Base-by-base conservation (phyloP, 2,888 invertebrate genomes). In the Euzetes globulus region DNA sequence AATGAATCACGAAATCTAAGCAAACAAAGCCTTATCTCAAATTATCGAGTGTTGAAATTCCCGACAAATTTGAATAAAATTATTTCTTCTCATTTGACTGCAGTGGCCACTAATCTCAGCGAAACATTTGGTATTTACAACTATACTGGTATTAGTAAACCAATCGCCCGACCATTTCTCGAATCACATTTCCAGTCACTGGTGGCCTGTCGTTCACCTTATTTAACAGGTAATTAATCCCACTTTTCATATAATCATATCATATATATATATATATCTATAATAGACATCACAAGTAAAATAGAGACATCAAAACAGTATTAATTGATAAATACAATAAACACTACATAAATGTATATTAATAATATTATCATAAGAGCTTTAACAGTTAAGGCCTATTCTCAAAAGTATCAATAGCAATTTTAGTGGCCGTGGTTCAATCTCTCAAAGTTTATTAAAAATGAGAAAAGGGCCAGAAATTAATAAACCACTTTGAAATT, bases 151-250 rank as follows among this genome's bases (percentile, higher is more conserved):
- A 76, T 78, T 22, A 75, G 76, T 9, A 78, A 78, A 65, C 78
- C 78, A 72, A 76, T 78, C 70, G 77, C 80, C 72, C 85, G 82
- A 82, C 85, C 82, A 25, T 80, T 86, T 85, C 83, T 83, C 80
- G 83, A 91, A 79, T 90, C 90, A 80, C 92, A 79, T 83, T 88
- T 94, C 81, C 91, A 91, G 82, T 88, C 90, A 15, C 84, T 90
- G 77, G 85, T 92, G 81, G 90, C 91, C 52, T 92, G 92, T 82
- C 89, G 93, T 81, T 90, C 91, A 83, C 92, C 92, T 55, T 94
- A 93, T 82, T 87, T 93, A 80, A 88, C 88, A 84, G 90, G 91
- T 90, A 82, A 85, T 83, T 79, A 55, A 71, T 29, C 47, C 27
- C 27, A 15, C 29, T 22, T 75, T 29, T 58, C 33, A 45, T 25